Percentiles rank a stretch among this genome's conserved stretches.
phyloP scores from a whole-genome alignment of 2,797 vertebrate genomes.

The Eulemur mongoz region DNA sequence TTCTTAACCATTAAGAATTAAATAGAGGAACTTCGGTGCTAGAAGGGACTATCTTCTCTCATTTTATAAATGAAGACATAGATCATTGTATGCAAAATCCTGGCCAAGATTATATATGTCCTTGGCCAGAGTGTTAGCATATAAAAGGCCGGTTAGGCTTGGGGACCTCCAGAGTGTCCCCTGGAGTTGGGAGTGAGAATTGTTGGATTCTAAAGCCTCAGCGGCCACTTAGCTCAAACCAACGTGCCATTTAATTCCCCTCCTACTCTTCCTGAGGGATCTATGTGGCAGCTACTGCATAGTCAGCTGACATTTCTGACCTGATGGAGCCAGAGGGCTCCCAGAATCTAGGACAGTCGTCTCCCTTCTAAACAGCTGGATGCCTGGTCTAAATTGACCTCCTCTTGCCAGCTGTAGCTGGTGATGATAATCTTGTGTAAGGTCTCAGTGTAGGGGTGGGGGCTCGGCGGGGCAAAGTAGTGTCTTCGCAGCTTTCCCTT shows the following conservation, averaged over 20 bases:
- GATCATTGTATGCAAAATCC: background rate
- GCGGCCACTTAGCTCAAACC: background rate
- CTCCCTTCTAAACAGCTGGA: background rate
- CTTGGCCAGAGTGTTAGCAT: background rate
- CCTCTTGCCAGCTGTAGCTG: background rate
- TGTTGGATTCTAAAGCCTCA: background rate
- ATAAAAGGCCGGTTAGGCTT: background rate
- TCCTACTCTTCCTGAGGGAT: background rate
- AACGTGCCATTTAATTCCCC: background rate
- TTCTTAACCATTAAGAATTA: background rate
- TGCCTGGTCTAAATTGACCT: background rate
- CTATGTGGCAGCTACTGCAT: background rate
- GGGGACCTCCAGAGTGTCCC: background rate
- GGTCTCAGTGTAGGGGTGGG: background rate
- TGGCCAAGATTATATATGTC: background rate
- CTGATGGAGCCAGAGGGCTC: background rate
- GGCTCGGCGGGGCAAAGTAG: background rate
- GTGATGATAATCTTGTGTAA: background rate
- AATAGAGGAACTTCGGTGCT: background rate
- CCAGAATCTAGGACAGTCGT: background rate
- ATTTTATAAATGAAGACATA: background rate
- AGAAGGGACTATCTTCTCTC: background rate
- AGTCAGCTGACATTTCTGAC: background rate
- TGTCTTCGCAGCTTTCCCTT: background rate
- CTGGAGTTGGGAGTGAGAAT: background rate